Base-by-base conservation (phyloP, 2,797 vertebrate species). In the Streptopelia turtur region DNA sequence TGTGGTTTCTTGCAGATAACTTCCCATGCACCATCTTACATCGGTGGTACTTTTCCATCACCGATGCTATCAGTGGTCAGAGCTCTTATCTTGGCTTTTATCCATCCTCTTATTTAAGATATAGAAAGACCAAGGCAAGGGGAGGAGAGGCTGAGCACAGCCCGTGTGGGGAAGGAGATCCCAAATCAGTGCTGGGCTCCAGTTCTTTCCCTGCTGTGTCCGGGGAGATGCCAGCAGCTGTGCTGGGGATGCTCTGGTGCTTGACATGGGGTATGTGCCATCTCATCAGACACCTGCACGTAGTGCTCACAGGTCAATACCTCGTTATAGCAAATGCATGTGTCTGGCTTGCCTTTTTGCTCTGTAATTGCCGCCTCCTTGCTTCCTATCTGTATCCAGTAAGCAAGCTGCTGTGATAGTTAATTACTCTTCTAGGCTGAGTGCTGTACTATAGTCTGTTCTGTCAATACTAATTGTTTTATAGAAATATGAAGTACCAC, bases 391-490 rank as follows among this genome's bases (percentile, higher is more conserved):
- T 92, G 68, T 78, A 77, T 93, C 91, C 86, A 66, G 87, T 60
- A 56, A 91, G 88, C 80, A 76, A 72, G 84, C 83, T 94, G 61
- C 89, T 0, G 18, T 23, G 70, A 15, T 24, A 60, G 85, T 94
- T 95, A 96, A 96, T 96, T 96, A 94, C 83, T 90, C 22, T 87
- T 96, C 85, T 89, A 74, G 13, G 91, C 22, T 69, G 66, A 95
- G 93, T 92, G 91, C 90, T 93, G 59, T 94, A 60, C 91, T 94
- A 60, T 49, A 87, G 65, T 86, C 35, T 1, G 1, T 68, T 94
- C 88, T 94, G 91, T 95, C 95, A 94, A 96, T 94, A 93, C 87
- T 94, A 94, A 96, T 95, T 97, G 91, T 93, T 95, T 94, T 95
- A 84, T 90, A 96, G 96, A 96, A 96, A 96, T 94, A 96, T 94